These are phyloP conservation scores for Parnassius mnemosyne DNA, from an alignment of 2,888 invertebrate species.

Conservation along the genomic window DNA sequence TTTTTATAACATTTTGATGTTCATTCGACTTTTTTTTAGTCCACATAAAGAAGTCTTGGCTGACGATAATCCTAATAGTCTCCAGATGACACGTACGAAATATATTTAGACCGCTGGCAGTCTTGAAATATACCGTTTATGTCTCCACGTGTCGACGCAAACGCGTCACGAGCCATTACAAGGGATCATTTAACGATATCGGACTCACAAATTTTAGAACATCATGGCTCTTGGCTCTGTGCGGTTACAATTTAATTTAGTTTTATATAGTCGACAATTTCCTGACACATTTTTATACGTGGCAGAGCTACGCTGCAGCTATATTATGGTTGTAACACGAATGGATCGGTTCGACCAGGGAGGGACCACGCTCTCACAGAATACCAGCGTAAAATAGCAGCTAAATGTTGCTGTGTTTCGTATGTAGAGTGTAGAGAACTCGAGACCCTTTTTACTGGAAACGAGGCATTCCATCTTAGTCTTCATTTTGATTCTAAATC, in stretches of 20 bases:
- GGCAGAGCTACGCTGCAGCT: too few relatives aligned
- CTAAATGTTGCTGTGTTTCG: too few relatives aligned
- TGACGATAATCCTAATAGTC: slow-evolving; percentile 13
- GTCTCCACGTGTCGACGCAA: slow-evolving; percentile 1
- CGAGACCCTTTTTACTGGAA: too few relatives aligned
- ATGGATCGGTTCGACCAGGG: too few relatives aligned
- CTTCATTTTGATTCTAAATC: too few relatives aligned
- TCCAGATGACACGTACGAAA: slow-evolving; percentile 18
- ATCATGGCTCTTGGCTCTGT: neutral
- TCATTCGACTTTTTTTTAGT: neutral
- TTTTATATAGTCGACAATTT: neutral
- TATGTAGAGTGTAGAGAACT: too few relatives aligned
- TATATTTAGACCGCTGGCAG: slow-evolving; percentile 18
- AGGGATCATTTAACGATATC: slow-evolving; percentile 14
- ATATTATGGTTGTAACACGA: too few relatives aligned
- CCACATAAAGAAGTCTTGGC: slow-evolving; percentile 3
- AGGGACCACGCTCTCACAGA: too few relatives aligned
- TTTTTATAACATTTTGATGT: neutral
- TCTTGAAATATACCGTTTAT: slow-evolving; percentile 21
- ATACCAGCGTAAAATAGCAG: too few relatives aligned
- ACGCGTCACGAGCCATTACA: slow-evolving; percentile 3
- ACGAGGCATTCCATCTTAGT: too few relatives aligned
- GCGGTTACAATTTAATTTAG: neutral
- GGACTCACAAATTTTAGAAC: neutral
- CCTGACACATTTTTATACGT: too few relatives aligned